Evolutionary conservation across 1,140 invertebrate genomes (phyloP).

Genomic region (Coenobita brevimanus): DNA sequence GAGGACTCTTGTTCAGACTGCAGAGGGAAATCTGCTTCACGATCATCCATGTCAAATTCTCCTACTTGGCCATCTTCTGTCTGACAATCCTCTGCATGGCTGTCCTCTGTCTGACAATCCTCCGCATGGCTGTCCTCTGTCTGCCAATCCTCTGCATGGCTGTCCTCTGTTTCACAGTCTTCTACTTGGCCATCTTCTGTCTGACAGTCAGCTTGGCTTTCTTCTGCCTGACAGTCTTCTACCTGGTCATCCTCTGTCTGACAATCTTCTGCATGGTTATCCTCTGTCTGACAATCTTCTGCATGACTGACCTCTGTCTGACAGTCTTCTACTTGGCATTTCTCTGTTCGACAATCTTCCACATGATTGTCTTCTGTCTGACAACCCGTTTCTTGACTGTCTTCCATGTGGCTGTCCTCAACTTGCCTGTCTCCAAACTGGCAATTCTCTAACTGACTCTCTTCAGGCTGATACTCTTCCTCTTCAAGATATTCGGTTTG

Average conservation of each 20-base stretch:
- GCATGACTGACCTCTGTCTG: not conserved
- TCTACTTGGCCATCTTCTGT: too few species aligned
- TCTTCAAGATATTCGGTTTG: not conserved
- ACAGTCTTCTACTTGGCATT: not conserved
- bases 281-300: constrained; percentile 13
- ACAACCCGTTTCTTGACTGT: too few species aligned
- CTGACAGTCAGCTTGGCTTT: too few species aligned
- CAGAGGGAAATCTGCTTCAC: not conserved
- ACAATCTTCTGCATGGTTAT: constrained; percentile 21
- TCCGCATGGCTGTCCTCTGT: not conserved
- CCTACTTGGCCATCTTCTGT: not conserved
- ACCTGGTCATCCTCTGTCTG: not conserved
- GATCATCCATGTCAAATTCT: not conserved
- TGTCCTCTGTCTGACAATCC: not conserved
- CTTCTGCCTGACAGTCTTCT: too few species aligned
- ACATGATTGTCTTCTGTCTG: too few species aligned
- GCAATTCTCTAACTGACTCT: too few species aligned
- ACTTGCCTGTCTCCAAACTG: too few species aligned
- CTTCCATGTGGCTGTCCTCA: too few species aligned
- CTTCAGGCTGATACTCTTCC: too few species aligned
- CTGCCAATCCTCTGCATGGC: too few species aligned
- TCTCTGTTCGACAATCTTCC: too few species aligned
- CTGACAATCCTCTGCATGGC: not conserved
- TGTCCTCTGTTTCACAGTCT: too few species aligned
- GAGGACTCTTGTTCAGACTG: not conserved